Conservation (phyloP, 1,140 invertebrate species). For the Ips typographus region DNA sequence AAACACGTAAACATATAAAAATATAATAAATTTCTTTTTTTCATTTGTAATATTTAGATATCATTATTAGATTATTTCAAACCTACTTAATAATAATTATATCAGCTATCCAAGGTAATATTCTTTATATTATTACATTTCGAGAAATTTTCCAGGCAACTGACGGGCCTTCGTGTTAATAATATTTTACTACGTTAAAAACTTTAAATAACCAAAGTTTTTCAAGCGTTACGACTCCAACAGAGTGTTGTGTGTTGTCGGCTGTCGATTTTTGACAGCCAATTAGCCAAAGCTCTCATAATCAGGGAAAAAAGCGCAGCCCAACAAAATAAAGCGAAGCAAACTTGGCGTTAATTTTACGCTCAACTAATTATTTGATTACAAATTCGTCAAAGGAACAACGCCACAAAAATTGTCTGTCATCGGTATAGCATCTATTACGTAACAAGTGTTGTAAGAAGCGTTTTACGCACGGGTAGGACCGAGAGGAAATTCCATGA, state of each 20-base stretch:
- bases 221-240: constrained; percentile 30
- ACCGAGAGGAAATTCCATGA: too few species aligned
- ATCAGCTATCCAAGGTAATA: background rate
- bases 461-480: too few species aligned
- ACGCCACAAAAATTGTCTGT: too few species aligned
- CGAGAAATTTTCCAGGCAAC: constrained; percentile 39
- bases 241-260: constrained; percentile 36
- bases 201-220: constrained; percentile 14
- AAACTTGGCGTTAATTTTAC: background rate
- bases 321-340: background rate
- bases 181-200: constrained; percentile 28
- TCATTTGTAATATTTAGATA: constrained; percentile 16
- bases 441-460: too few species aligned
- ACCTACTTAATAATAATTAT: background rate
- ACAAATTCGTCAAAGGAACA: too few species aligned
- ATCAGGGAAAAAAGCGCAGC: background rate
- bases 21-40: constrained; percentile 40
- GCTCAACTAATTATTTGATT: too few species aligned
- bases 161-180: constrained; percentile 38
- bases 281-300: too few species aligned
- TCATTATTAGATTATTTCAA: background rate
- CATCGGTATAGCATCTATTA: too few species aligned
- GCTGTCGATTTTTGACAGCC: too few species aligned
- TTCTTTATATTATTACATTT: constrained; percentile 7
- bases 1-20: constrained; percentile 46